Evolutionary conservation across 2,797 vertebrate species (phyloP), one percentile per base, ranked within the genome.

Genomic region (Knipowitschia caucasica): DNA sequence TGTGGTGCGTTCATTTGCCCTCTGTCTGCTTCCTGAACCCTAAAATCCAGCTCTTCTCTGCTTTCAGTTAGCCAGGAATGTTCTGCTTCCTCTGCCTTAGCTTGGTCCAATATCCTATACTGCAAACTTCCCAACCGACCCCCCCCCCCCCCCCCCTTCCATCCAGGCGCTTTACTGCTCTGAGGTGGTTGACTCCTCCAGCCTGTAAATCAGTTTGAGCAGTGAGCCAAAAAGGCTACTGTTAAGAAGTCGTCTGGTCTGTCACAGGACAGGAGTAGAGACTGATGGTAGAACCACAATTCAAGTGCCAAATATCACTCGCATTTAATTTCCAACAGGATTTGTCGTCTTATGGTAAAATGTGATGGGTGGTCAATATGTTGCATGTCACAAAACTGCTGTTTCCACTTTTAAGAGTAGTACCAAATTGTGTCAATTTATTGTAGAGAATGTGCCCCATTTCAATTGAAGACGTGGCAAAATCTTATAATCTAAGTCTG

Each of bases 1-100:
- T 43, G 21, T 45, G 20, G 17, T 51, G 60, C 18, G 61, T 75
- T 50, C 42, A 24, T 59, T 50, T 79, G 72, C 67, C 71, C 76
- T 62, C 42, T 59, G 65, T 76, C 71, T 85, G 82, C 75, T 81
- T 82, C 60, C 49, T 79, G 77, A 80, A 82, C 83, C 81, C 67
- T 64, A 62, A 78, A 81, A 75, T 67, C 65, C 67, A 59, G 66
- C 65, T 59, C 50, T 77, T 86, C 59, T 67, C 64, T 11, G 67
- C 78, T 51, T 78, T 34, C 17, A 49, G 46, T 49, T 49, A 49
- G 29, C 6, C 18, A 33, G 46, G 46, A 49, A 49, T 49, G 46
- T 49, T 49, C 26, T 17, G 25, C 44, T 49, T 33, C 29, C 27
- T 21, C 15, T 49, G 20, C 14, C 11, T 67, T 82, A 77, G 84